Evolutionary conservation across 2,113 vertebrate species (phyloP).

Genomic region (Atractosteus spatula): DNA sequence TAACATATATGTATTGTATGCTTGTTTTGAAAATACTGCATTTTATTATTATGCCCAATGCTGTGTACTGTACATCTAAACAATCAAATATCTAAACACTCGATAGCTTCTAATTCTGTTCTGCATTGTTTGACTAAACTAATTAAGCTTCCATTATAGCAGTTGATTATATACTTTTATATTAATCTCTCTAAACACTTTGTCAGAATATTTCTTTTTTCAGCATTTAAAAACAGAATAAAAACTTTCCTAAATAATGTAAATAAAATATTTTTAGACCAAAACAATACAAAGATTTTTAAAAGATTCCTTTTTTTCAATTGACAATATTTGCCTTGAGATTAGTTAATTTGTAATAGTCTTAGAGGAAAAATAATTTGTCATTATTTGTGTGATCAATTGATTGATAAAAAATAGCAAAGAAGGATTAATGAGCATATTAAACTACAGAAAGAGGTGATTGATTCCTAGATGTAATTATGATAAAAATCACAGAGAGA

Average conservation of each 20-base stretch:
- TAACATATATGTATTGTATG: too few species aligned
- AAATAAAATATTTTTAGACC: slow-evolving; percentile 1
- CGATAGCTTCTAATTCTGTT: slow-evolving; percentile 33
- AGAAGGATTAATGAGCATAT: slow-evolving; percentile 36
- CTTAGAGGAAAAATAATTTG: slow-evolving; percentile 29
- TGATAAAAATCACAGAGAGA: slow-evolving; percentile 37
- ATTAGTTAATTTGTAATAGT: slow-evolving; percentile 15
- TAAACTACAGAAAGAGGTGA: slow-evolving; percentile 24
- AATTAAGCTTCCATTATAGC: slow-evolving; percentile 37
- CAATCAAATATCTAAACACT: slow-evolving; percentile 15
- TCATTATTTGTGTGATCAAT: slow-evolving; percentile 44
- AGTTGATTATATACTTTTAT: slow-evolving; percentile 36
- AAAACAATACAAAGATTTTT: too few species aligned
- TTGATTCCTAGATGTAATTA: slow-evolving; percentile 38
- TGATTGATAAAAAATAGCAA: slow-evolving; percentile 42
- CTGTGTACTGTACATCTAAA: not conserved
- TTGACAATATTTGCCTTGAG: slow-evolving; percentile 22
- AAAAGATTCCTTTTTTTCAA: not conserved
- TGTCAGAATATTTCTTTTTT: too few species aligned
- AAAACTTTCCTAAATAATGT: slow-evolving; percentile 15
- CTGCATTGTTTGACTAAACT: slow-evolving; percentile 34
- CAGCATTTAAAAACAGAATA: not conserved
- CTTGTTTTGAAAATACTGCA: too few species aligned
- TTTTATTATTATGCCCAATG: not conserved
- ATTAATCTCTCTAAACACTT: slow-evolving; percentile 22